Evolutionary conservation across 2,888 invertebrate species (phyloP).

Genomic region (Gortyna flavago): DNA sequence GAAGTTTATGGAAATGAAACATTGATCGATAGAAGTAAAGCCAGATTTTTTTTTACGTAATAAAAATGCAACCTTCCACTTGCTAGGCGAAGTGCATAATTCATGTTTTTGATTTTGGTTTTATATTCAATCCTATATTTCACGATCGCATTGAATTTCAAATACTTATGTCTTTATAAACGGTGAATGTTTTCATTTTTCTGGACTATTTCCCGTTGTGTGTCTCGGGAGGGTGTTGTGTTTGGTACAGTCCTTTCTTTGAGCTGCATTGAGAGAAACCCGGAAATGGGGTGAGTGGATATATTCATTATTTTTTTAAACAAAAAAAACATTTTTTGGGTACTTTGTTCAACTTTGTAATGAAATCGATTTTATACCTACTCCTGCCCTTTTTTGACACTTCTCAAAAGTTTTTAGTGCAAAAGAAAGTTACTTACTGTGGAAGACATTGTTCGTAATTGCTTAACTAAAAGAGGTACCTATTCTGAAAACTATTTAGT

Average conservation of each 20-base stretch:
- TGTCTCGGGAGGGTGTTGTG: slow-evolving; percentile 79
- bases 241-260: slow-evolving; percentile 49
- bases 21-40: slow-evolving; percentile 35
- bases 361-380: background rate
- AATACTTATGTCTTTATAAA: slow-evolving; percentile 87
- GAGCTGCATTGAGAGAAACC: slow-evolving; percentile 56
- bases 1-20: slow-evolving; percentile 1
- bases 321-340: background rate
- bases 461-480: background rate
- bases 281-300: slow-evolving; percentile 80
- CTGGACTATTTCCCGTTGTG: slow-evolving; percentile 82
- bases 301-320: background rate
- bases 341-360: background rate
- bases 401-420: background rate
- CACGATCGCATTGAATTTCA: slow-evolving; percentile 88
- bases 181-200: slow-evolving; percentile 80
- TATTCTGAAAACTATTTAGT: background rate
- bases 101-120: slow-evolving; percentile 79
- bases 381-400: background rate
- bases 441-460: background rate
- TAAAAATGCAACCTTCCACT: slow-evolving; percentile 82
- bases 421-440: no score
- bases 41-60: slow-evolving; percentile 54
- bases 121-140: slow-evolving; percentile 85
- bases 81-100: slow-evolving; percentile 80